Percentiles rank a stretch among this genome's conserved stretches.
Evolutionary conservation across 2,113 vertebrate species (phyloP).

Genomic region (Struthio camelus): DNA sequence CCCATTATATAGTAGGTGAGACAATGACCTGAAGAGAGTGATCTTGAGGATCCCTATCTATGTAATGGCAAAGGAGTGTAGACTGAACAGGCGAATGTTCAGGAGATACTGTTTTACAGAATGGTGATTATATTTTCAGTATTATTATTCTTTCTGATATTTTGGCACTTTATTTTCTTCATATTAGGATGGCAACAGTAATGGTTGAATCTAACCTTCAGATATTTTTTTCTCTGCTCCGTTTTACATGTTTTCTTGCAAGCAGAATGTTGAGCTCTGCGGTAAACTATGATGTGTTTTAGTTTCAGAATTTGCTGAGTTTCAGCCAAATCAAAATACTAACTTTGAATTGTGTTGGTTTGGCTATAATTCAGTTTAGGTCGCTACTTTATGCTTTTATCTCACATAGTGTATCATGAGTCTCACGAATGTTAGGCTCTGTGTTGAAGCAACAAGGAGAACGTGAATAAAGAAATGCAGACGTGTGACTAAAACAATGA

Average conservation of each 20-base stretch:
- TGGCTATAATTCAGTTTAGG: not conserved
- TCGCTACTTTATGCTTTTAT: too few species aligned
- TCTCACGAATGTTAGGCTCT: not conserved
- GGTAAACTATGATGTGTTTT: not conserved
- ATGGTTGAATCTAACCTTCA: not conserved
- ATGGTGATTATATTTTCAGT: not conserved
- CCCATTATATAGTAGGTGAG: not conserved
- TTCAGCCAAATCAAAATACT: not conserved
- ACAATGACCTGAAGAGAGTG: not conserved
- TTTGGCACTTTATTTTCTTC: not conserved
- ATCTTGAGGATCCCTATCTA: not conserved
- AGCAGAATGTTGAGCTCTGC: not conserved
- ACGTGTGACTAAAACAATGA: not conserved
- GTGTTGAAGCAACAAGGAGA: not conserved
- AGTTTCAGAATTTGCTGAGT: not conserved
- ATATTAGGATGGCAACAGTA: not conserved
- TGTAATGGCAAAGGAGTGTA: not conserved
- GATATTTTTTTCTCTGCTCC: not conserved
- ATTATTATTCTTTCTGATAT: not conserved
- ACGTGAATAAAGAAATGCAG: not conserved
- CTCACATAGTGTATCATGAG: not conserved
- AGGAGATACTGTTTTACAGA: not conserved
- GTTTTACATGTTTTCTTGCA: not conserved
- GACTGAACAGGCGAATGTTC: not conserved
- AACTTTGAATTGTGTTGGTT: not conserved